A percentile compares a stretch with the other conserved stretches of the same genome.
phyloP scores from a whole-genome alignment of 2,113 vertebrate species.

The Otolemur garnettii region DNA sequence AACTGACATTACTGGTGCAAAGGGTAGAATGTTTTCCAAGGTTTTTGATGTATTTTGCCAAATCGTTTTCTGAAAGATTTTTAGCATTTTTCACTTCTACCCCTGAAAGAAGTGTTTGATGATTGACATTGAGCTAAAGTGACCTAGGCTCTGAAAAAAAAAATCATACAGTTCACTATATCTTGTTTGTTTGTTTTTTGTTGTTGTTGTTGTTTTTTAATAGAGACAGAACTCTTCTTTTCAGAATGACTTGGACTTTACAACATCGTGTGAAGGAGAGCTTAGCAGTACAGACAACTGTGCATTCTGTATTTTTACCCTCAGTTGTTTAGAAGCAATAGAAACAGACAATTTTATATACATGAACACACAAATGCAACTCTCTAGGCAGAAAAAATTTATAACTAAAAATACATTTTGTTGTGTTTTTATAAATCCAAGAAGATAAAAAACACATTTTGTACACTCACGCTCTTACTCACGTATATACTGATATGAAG shows the following conservation, averaged over 20 bases:
- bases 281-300: neutral
- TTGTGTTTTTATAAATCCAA: neutral
- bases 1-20: constrained; percentile 57
- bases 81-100: neutral
- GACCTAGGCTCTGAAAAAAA: neutral
- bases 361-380: neutral
- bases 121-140: neutral
- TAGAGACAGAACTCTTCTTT: neutral
- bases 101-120: neutral
- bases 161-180: neutral
- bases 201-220: neutral
- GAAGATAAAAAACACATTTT: neutral
- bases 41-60: constrained; percentile 48
- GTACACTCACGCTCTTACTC: neutral
- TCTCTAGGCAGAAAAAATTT: neutral
- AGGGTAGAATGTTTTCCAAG: constrained; percentile 49
- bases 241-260: constrained; percentile 36
- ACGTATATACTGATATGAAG: neutral
- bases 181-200: neutral
- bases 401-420: constrained; percentile 14
- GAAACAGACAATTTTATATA: neutral
- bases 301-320: neutral
- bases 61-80: constrained; percentile 40
- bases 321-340: neutral
- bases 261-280: neutral